These are phyloP conservation scores for Heliconius eleuchia DNA, from an alignment of 1,140 invertebrate species.

Conservation along the genomic window DNA sequence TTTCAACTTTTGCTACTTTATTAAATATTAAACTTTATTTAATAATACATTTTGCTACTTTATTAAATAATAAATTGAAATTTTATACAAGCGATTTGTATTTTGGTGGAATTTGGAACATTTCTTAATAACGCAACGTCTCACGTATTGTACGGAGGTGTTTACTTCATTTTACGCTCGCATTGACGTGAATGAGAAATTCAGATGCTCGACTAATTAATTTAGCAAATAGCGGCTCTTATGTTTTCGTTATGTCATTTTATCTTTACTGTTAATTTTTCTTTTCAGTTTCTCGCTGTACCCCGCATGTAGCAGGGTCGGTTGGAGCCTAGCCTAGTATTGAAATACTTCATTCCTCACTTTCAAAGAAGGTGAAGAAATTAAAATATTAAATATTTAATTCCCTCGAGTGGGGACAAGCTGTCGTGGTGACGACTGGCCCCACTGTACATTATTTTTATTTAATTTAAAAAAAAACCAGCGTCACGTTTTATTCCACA, in stretches of 20 bases:
- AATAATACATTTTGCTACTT: not conserved
- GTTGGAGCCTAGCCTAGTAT: too few species aligned
- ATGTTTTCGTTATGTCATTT: not conserved
- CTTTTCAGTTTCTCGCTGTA: too few species aligned
- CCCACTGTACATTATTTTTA: too few species aligned
- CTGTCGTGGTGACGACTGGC: too few species aligned
- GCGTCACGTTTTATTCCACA: too few species aligned
- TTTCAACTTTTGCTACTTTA: conserved; percentile 16
- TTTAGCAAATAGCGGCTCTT: not conserved
- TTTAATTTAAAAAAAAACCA: too few species aligned
- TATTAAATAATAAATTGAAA: conserved; percentile 12
- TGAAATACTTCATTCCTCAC: too few species aligned
- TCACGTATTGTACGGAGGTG: not conserved
- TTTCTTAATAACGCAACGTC: not conserved
- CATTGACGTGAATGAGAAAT: not conserved
- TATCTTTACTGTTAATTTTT: too few species aligned
- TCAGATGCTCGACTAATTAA: not conserved
- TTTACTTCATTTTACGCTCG: conserved; percentile 16
- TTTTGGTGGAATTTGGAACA: not conserved
- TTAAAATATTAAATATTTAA: too few species aligned
- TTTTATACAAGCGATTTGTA: not conserved
- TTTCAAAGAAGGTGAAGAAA: too few species aligned
- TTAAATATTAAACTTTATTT: conserved; percentile 12
- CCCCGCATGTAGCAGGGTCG: too few species aligned
- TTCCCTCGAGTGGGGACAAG: too few species aligned